phyloP scores from a whole-genome alignment of 2,113 vertebrate species.

The Oncorhynchus keta region DNA sequence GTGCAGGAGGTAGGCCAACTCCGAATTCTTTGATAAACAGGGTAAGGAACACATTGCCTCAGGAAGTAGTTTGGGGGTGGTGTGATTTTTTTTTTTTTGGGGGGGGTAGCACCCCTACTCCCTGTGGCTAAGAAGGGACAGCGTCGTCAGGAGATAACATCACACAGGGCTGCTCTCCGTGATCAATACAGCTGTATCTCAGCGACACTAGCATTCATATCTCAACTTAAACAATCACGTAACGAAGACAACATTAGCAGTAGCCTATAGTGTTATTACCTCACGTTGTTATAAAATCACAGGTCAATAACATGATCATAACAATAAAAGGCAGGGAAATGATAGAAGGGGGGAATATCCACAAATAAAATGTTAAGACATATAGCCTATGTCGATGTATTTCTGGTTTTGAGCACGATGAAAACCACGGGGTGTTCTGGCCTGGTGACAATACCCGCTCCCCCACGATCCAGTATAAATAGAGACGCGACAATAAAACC shows the following conservation, averaged over 20 bases:
- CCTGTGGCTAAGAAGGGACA: no score
- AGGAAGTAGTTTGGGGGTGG: no score
- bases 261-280: neutral
- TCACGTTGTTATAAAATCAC: no score
- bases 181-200: no score
- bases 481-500: conserved; percentile 23
- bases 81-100: no score
- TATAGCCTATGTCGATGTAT: neutral
- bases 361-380: neutral
- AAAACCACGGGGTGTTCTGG: conserved; percentile 1
- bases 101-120: no score
- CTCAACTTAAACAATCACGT: neutral
- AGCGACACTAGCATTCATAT: no score
- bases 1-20: no score
- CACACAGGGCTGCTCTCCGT: no score
- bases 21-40: no score
- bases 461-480: conserved; percentile 21
- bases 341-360: neutral
- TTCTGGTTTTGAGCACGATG: neutral
- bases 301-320: neutral
- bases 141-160: no score
- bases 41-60: no score
- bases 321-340: neutral
- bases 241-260: neutral
- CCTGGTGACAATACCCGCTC: conserved; percentile 34